Base-by-base conservation (phyloP, 2,113 vertebrate genomes). In the Ancistrus triradiatus region DNA sequence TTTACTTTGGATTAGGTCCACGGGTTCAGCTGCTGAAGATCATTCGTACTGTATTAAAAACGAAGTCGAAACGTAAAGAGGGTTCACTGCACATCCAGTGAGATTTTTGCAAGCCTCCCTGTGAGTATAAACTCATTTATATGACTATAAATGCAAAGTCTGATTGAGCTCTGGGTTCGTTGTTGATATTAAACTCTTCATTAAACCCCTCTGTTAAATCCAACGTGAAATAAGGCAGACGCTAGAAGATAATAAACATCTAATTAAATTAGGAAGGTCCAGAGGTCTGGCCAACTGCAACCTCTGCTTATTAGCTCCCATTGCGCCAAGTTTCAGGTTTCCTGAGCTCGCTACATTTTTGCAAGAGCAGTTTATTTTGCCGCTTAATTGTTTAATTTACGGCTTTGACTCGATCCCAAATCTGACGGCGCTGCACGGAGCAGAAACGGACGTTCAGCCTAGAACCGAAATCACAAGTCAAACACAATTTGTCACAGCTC, bases 181-280 rank as follows among this genome's bases (percentile, higher is more conserved):
- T n/a, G n/a, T n/a, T n/a, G n/a, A n/a, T n/a, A n/a, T n/a, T n/a
- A n/a, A n/a, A n/a, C n/a, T n/a, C n/a, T n/a, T n/a, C n/a, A n/a
- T 25, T 22, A 35, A 46, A 10, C 37, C 18, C 15, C 40, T 56
- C 24, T 22, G 4, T 44, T 4, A 52, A 43, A 58, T 35, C 13
- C 50, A 63, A 44, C 55, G 60, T 50, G 59, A 72, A 67, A 27
- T 35, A 6, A 22, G 48, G 48, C 22, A 67, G 68, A 37, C 58
- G 55, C 49, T 40, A 21, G 62, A 66, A 50, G 38, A 56, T 53
- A 72, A 61, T 56, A 66, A 17, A 49, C 28, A 55, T 63, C 55
- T 68, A 60, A 71, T 74, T 63, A 63, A 68, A 67, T 68, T 49
- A 48, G 14, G 61, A 13, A 67, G 21, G 40, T 67, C 59, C 43